Evolutionary conservation across 2,797 vertebrate genomes (phyloP).

Genomic region (Poeciliopsis turneri): DNA sequence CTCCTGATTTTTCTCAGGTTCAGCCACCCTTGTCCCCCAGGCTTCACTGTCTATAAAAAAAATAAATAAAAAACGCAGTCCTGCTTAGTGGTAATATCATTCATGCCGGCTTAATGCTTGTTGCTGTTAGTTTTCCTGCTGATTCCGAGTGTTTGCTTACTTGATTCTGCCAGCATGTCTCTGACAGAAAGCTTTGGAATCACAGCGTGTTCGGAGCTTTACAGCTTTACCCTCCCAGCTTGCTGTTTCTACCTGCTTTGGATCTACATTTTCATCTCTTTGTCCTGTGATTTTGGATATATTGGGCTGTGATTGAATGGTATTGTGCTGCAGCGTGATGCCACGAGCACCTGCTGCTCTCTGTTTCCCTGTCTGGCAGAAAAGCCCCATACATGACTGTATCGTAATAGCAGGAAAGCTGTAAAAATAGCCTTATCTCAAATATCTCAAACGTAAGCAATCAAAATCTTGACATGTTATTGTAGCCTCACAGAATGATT

Average conservation of each 20-base stretch:
- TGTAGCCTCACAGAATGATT: background rate
- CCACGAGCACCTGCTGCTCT: background rate
- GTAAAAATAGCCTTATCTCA: background rate
- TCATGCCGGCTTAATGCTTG: conserved; percentile 30
- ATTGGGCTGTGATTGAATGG: conserved; percentile 3
- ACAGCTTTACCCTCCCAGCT: conserved; percentile 17
- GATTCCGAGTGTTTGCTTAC: conserved; percentile 28
- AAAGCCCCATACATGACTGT: background rate
- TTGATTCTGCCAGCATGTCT: conserved; percentile 12
- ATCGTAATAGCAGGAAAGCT: background rate
- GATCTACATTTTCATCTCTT: background rate
- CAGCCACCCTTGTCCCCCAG: conserved; percentile 55
- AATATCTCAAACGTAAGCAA: no score
- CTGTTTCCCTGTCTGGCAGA: background rate
- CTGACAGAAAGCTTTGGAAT: conserved; percentile 16
- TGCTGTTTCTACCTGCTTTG: conserved; percentile 1
- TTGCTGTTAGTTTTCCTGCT: conserved; percentile 36
- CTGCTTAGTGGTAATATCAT: conserved; percentile 13
- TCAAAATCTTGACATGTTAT: background rate
- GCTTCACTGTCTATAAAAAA: conserved; percentile 17
- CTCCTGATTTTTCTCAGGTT: conserved; percentile 24
- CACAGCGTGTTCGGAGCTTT: conserved; percentile 9
- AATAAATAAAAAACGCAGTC: conserved; percentile 18
- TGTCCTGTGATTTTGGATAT: background rate
- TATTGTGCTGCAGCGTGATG: conserved; percentile 1